Evolutionary conservation across 2,797 vertebrate species (phyloP), one percentile per base, ranked within the genome.

Genomic region (Astyanax mexicanus): DNA sequence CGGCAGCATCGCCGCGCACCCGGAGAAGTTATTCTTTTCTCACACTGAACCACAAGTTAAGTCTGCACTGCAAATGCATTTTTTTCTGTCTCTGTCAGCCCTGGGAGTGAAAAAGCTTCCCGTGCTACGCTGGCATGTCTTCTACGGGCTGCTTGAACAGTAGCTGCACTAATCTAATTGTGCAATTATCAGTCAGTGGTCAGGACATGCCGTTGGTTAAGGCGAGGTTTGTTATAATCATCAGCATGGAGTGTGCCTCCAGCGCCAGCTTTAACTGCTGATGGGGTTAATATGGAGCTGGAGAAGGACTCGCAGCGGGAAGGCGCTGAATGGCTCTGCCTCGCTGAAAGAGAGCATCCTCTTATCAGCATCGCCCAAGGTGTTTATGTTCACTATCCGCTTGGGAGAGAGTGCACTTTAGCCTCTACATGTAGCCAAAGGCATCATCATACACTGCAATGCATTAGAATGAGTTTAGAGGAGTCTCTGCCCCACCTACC

Each of bases 281-380:
- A 77, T 71, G 38, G 69, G 49, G 38, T 84, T 83, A 78, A 87
- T 84, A 72, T 76, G 44, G 62, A 67, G 68, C 66, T 51, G 57
- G 27, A n/a, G 37, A 57, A 66, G 23, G 17, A 58, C 45, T 66
- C 9, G 32, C 40, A 37, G 69, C 17, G 17, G 47, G 68, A 32
- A 38, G 47, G 29, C 70, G 51, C 38, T 57, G 44, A 74, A 65
- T 65, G 64, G 17, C 65, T 40, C 44, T 73, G 68, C 52, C 45
- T 57, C 61, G 19, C 27, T 19, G 60, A 44, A 69, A 73, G 45
- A 68, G 38, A 75, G 77, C 12, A 72, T 73, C 64, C 65, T 68
- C 57, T 81, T 80, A 77, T 73, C 75, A 74, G 71, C 38, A 54
- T 40, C 17, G 45, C 69, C 72, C 40, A 49, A 45, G 44, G 45